Percentiles rank a stretch among this genome's conserved stretches.
Conservation (phyloP, 2,888 invertebrate genomes). For the Cybosia mesomella region DNA sequence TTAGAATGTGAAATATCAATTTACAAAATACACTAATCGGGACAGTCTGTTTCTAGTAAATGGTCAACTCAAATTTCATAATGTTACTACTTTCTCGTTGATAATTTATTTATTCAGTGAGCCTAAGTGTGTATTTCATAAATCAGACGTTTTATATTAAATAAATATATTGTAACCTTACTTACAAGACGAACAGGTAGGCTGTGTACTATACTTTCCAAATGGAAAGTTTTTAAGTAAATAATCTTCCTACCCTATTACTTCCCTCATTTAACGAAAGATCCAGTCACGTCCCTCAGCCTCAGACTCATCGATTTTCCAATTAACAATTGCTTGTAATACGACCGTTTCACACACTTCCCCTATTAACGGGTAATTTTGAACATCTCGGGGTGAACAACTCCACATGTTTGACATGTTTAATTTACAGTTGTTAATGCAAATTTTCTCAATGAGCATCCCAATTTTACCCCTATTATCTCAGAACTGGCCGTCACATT, state of each 20-base stretch:
- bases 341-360: slow-evolving; percentile 65
- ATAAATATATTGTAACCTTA: background rate
- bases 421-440: slow-evolving; percentile 74
- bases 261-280: background rate
- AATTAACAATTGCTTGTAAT: slow-evolving; percentile 68
- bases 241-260: background rate
- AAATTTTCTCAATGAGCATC: slow-evolving; percentile 62
- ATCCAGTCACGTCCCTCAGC: background rate
- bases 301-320: slow-evolving; percentile 50
- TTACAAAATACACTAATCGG: no score
- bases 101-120: no score
- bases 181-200: background rate
- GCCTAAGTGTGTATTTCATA: no score
- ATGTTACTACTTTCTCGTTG: no score
- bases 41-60: background rate
- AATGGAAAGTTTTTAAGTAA: background rate
- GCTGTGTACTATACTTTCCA: background rate
- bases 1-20: no score
- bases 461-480: slow-evolving; percentile 50
- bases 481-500: slow-evolving; percentile 35
- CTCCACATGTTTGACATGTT: slow-evolving; percentile 72
- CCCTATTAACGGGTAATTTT: slow-evolving; percentile 69
- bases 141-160: no score
- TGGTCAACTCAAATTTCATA: background rate
- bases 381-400: slow-evolving; percentile 64